Evolutionary conservation across 1,140 invertebrate genomes (phyloP).

Genomic region (Hestina assimilis): DNA sequence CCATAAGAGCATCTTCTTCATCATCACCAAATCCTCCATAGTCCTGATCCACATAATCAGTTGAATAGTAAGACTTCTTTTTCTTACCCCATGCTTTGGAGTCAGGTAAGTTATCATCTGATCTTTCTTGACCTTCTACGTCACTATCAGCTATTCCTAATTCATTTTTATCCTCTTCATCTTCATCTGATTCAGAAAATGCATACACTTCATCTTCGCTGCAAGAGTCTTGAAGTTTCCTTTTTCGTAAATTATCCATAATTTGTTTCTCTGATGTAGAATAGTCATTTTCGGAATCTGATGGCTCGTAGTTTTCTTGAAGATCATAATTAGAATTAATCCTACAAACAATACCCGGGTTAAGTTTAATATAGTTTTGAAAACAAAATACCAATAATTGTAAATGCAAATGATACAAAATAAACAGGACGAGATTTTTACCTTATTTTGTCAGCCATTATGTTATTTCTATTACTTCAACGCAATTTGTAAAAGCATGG

Average conservation of each 20-base stretch:
- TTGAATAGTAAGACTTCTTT: conserved; percentile 88
- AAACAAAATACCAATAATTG: no score
- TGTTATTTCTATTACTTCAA: conserved; percentile 4
- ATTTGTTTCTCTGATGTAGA: conserved; percentile 81
- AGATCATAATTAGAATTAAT: conserved; percentile 63
- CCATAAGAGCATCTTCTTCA: conserved; percentile 86
- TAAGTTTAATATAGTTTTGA: no score
- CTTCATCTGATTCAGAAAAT: conserved; percentile 80
- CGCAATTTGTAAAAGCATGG: conserved; percentile 2
- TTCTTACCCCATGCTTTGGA: conserved; percentile 92
- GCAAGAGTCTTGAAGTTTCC: conserved; percentile 76
- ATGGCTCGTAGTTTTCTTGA: conserved; percentile 80
- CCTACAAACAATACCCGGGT: conserved; percentile 62
- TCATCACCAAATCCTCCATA: conserved; percentile 86
- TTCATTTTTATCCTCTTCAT: conserved; percentile 64
- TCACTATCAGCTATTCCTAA: conserved; percentile 82
- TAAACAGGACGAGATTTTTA: conserved; percentile 16
- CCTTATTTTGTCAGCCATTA: conserved; percentile 56
- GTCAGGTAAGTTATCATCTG: conserved; percentile 86
- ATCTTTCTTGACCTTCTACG: conserved; percentile 83
- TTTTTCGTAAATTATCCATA: conserved; percentile 80
- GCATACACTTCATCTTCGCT: conserved; percentile 83
- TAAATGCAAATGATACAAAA: neutral
- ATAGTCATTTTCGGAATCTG: conserved; percentile 86
- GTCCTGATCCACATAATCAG: conserved; percentile 93